Conservation (phyloP, 2,113 vertebrate species). For the Hyperoodon ampullatus region DNA sequence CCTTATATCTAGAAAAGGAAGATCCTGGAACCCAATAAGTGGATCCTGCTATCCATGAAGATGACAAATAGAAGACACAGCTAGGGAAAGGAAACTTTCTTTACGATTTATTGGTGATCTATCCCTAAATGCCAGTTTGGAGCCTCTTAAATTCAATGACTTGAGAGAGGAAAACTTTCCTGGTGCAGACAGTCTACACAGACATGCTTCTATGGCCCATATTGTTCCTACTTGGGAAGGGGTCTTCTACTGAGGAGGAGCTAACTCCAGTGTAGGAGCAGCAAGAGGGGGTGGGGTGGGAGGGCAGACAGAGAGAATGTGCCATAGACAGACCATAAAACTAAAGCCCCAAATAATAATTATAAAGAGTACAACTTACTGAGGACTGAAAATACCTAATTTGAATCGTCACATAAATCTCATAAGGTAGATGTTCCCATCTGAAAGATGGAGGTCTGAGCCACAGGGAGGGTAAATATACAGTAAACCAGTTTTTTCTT, state of each 20-base stretch:
- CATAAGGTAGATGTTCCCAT: background rate
- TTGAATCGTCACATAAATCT: background rate
- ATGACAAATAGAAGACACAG: background rate
- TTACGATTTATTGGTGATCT: background rate
- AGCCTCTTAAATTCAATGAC: background rate
- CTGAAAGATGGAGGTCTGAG: background rate
- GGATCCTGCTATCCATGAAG: background rate
- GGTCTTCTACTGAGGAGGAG: background rate
- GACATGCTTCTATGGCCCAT: background rate
- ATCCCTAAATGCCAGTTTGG: background rate
- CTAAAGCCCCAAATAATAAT: background rate
- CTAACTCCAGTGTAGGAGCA: background rate
- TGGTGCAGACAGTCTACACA: background rate
- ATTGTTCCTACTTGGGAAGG: background rate
- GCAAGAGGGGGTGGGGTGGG: too few species aligned
- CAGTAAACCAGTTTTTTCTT: too few species aligned
- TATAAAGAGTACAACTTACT: background rate
- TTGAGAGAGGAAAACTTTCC: background rate
- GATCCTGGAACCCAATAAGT: background rate
- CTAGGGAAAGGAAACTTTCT: background rate
- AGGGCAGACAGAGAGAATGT: background rate
- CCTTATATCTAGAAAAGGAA: background rate
- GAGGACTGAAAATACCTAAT: background rate
- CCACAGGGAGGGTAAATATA: background rate
- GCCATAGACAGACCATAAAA: background rate